Evolutionary conservation across 2,113 vertebrate genomes (phyloP), one percentile per base, ranked within the genome.

Genomic region (Mobula hypostoma): DNA sequence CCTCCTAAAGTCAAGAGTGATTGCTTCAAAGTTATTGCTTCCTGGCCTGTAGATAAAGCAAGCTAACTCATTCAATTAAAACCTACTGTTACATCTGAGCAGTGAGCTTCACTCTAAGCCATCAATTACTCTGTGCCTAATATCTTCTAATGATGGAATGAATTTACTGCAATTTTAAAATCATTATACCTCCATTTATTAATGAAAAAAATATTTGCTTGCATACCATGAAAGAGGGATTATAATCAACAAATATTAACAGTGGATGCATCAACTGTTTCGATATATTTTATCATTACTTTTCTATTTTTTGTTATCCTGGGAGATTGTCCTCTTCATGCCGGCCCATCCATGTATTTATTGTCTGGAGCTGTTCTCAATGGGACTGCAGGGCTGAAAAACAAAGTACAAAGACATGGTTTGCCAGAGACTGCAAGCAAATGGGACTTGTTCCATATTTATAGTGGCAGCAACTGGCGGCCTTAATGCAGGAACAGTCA

Each of bases 181-280:
- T 93, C 91, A 93, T 93, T 56, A 93, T 14, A n/a, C 85, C 61
- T 66, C 11, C 6, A 29, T 66, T 1, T 19, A 90, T 66, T 66
- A 90, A 90, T 90, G 85, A 90, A 90, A 88, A 63, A 90, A 90
- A 90, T 88, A 88, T 66, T 66, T 90, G 85, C 85, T 90, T 90
- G 61, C 61, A 32, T 63, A 32, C 61, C 85, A 66, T 90, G 68
- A 68, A 68, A 58, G 14, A 29, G 7, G 63, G 61, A 66, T 90
- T 90, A 90, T 15, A 36, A n/a, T 15, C 85, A 88, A 63, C 85
- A 88, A 88, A 93, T 93, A 72, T 70, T 93, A 36, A 29, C 36
- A 76, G 91, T 93, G 19, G 91, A 36, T 48, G 21, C 36, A 8
- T 92, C 90, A 36, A 72, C 66, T 19, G 58, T 36, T 21, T 48